Conservation (phyloP, 2,888 invertebrate genomes). For the Latheticus oryzae region DNA sequence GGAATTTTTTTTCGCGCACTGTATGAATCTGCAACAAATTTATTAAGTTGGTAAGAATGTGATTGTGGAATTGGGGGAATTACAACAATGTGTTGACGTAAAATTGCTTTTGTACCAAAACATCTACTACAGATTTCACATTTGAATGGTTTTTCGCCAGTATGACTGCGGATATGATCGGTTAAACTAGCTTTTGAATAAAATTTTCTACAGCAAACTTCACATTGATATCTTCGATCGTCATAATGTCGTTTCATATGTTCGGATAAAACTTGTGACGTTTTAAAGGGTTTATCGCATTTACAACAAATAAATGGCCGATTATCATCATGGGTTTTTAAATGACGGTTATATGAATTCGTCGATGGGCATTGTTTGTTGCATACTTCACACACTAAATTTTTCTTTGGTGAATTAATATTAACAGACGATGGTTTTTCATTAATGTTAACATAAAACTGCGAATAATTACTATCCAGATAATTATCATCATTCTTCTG, state of each 20-base stretch:
- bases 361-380: conserved; percentile 47
- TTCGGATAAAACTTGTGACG: conserved; percentile 48
- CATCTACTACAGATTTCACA: conserved; percentile 47
- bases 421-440: too few relatives aligned
- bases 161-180: conserved; percentile 51
- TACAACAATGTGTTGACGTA: conserved; percentile 50
- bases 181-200: conserved; percentile 50
- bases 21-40: conserved; percentile 48
- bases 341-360: conserved; percentile 48
- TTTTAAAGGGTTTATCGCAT: conserved; percentile 52
- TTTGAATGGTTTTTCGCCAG: conserved; percentile 50
- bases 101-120: conserved; percentile 50
- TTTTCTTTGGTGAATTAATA: too few relatives aligned
- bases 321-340: conserved; percentile 47
- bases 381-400: conserved; percentile 44
- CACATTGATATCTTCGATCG: conserved; percentile 50
- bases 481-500: neutral
- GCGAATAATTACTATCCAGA: too few relatives aligned
- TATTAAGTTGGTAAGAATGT: too few relatives aligned
- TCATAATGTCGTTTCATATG: conserved; percentile 52
- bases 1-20: conserved; percentile 48
- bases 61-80: conserved; percentile 11
- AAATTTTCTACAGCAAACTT: conserved; percentile 49
- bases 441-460: too few relatives aligned
- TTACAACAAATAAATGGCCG: conserved; percentile 49